Base-by-base conservation (phyloP, 2,113 vertebrate genomes). In the Dermatemys mawii region DNA sequence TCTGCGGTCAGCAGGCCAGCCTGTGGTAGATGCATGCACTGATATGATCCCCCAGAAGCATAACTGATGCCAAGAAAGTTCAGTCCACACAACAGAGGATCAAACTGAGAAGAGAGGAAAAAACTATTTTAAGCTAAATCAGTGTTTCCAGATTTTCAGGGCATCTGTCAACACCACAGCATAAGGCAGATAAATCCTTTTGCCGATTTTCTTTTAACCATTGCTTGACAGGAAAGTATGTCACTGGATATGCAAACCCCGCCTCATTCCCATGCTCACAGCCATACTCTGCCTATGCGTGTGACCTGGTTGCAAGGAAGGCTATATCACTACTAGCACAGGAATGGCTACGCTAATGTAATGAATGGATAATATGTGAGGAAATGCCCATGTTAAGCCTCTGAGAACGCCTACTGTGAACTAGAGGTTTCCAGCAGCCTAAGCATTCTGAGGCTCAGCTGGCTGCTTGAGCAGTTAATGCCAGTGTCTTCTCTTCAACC, bases 181-280 rank as follows among this genome's bases (percentile, higher is more conserved):
- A 44, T 90, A 94, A 93, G 92, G 70, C 89, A 93, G 95, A 92
- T 97, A 97, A 67, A 97, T 97, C 97, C 93, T 90, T 92, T 85
- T 82, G 91, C 96, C 96, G 95, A 96, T 97, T 97, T 97, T 94
- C 94, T 96, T 97, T 97, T 97, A 97, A 97, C 97, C 92, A 84
- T 96, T 97, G 87, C 95, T 95, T 96, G 88, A 93, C 95, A 84
- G 85, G 93, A 78, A 88, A 92, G 53, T 19, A 79, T 50, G 79
- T 86, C 91, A 94, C 75, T 96, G 90, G 93, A 89, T 92, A 85
- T 93, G 79, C 88, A 86, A 93, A 89, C 5, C 32, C 90, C 10
- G 4, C 44, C 60, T 89, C 55, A 83, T 57, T 48, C 82, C 86
- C 14, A 1, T 1, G 16, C 63, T 90, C 92, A 73, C 93, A 84